A percentile compares a stretch with the other conserved stretches of the same genome.
phyloP scores from a whole-genome alignment of 1,140 invertebrate species.

The Hestina assimilis region DNA sequence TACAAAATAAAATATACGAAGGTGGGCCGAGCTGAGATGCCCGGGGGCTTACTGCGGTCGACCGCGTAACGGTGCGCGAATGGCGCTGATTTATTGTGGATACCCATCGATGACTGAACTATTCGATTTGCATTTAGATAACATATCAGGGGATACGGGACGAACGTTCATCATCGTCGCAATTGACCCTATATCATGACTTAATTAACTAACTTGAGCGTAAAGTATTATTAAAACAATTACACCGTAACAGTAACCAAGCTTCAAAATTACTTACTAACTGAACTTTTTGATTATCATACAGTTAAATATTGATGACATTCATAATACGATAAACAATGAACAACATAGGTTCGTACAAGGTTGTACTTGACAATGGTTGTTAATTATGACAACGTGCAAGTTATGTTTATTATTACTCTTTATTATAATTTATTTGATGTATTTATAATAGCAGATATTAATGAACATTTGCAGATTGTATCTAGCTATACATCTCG shows the following conservation, averaged over 20 bases:
- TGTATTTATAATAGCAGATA: slow-evolving; percentile 20
- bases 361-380: neutral
- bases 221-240: neutral
- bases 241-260: too few relatives aligned
- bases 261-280: too few relatives aligned
- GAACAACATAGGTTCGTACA: neutral
- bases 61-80: slow-evolving; percentile 51
- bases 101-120: slow-evolving; percentile 55
- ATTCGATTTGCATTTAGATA: slow-evolving; percentile 77
- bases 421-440: slow-evolving; percentile 12
- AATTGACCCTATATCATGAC: slow-evolving; percentile 61
- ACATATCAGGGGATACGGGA: slow-evolving; percentile 38
- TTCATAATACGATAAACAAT: neutral
- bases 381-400: neutral
- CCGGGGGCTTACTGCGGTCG: neutral
- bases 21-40: neutral
- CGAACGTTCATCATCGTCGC: slow-evolving; percentile 24
- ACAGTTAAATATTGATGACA: neutral
- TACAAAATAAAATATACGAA: neutral
- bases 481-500: slow-evolving; percentile 31
- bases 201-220: slow-evolving; percentile 30
- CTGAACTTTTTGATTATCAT: too few relatives aligned
- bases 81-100: slow-evolving; percentile 69
- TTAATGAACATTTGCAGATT: slow-evolving; percentile 16
- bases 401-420: neutral